These are phyloP conservation scores for Cheilosia grossa DNA, from an alignment of 2,888 invertebrate species.

Conservation along the genomic window DNA sequence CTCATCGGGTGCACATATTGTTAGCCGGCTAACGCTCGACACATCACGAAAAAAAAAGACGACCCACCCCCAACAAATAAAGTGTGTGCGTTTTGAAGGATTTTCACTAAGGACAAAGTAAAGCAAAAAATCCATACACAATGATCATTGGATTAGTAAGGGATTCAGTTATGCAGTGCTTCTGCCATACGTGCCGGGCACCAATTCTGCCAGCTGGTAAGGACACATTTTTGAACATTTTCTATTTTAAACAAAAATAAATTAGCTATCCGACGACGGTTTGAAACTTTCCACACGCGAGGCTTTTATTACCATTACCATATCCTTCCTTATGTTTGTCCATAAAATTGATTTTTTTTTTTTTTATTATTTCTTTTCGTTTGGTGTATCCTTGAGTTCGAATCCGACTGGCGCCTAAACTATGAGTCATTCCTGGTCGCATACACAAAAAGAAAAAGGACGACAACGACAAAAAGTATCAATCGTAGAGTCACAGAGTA, in stretches of 20 bases:
- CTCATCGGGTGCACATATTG: conserved; percentile 24
- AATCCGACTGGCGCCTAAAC: conserved; percentile 70
- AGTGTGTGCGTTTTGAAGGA: conserved; percentile 47
- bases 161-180: conserved; percentile 96
- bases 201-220: conserved; percentile 91
- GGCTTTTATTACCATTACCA: conserved; percentile 12
- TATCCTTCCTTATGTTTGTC: conserved; percentile 34
- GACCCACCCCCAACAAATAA: too few relatives aligned
- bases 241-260: conserved; percentile 54
- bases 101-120: conserved; percentile 44
- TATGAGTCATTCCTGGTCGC: conserved; percentile 66
- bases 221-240: conserved; percentile 77
- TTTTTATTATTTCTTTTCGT: conserved; percentile 30
- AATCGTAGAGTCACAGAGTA: conserved; percentile 37
- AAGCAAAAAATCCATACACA: conserved; percentile 70
- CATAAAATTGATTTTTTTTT: conserved; percentile 43
- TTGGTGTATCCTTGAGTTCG: conserved; percentile 63
- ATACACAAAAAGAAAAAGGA: conserved; percentile 11
- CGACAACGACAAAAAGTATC: conserved; percentile 20
- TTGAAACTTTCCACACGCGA: conserved; percentile 74
- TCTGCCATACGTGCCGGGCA: conserved; percentile 96
- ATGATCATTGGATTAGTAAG: conserved; percentile 96
- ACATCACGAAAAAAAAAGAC: conserved; percentile 13
- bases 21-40: conserved; percentile 61
- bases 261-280: conserved; percentile 61